Evolutionary conservation across 2,888 invertebrate genomes (phyloP).

Genomic region (Poecilus cupreus): DNA sequence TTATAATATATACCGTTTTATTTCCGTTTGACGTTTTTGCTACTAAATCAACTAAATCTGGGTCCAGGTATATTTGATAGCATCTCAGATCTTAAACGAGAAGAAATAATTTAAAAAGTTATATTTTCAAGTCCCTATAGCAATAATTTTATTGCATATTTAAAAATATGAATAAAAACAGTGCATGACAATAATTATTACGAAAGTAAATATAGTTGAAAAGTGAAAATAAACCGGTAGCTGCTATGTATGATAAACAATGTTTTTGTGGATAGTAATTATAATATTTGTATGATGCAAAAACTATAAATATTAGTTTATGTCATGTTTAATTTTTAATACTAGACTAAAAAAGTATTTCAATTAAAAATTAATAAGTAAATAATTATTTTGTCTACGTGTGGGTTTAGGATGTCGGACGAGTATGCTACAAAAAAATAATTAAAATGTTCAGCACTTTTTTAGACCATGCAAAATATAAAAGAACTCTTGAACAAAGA

Average conservation of each 20-base stretch:
- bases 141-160: too few species aligned
- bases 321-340: neutral
- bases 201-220: too few species aligned
- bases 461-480: neutral
- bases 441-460: neutral
- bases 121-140: too few species aligned
- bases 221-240: neutral
- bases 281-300: neutral
- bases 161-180: too few species aligned
- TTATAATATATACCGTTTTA: too few species aligned
- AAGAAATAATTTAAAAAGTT: too few species aligned
- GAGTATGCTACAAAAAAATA: neutral
- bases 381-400: neutral
- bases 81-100: too few species aligned
- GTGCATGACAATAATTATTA: too few species aligned
- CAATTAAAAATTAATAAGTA: neutral
- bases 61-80: too few species aligned
- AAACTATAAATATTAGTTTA: neutral
- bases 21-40: too few species aligned
- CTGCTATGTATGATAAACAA: neutral
- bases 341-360: neutral
- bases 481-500: neutral
- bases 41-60: too few species aligned
- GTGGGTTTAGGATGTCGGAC: neutral
- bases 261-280: neutral